These are phyloP conservation scores for Bubalus kerabau DNA, from an alignment of 2,113 vertebrate species.

Conservation along the genomic window DNA sequence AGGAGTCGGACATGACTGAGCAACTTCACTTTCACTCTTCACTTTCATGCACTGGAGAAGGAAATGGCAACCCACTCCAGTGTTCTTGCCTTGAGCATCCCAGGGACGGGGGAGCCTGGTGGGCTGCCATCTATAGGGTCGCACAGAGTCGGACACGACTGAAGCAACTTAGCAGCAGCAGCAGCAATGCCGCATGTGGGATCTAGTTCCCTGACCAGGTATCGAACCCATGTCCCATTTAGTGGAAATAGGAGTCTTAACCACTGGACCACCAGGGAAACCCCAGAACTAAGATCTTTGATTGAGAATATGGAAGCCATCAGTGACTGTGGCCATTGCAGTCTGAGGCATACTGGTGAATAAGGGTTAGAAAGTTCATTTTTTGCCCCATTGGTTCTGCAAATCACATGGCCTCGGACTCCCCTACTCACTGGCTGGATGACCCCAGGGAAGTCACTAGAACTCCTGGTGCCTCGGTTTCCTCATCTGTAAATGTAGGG, in stretches of 20 bases:
- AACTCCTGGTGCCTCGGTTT: neutral
- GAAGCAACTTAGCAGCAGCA: too few species aligned
- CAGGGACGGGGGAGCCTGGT: too few species aligned
- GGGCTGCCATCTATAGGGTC: too few species aligned
- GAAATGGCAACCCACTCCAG: too few species aligned
- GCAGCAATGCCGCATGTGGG: neutral
- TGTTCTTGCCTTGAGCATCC: too few species aligned
- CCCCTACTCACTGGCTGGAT: neutral
- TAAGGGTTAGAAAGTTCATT: neutral
- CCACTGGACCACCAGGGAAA: neutral
- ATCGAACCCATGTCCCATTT: neutral
- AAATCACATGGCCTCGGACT: fast-evolving
- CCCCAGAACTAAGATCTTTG: neutral
- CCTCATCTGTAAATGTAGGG: neutral
- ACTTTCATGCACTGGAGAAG: too few species aligned
- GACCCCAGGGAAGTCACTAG: neutral
- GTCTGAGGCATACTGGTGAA: fast-evolving
- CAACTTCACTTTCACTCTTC: too few species aligned
- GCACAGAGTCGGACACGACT: too few species aligned
- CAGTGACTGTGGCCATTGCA: neutral
- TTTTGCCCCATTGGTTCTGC: fast-evolving
- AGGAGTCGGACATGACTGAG: too few species aligned
- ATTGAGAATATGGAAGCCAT: too few species aligned
- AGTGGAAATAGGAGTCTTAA: neutral
- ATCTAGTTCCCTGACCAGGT: neutral